phyloP scores from a whole-genome alignment of 1,140 invertebrate species.

The Brachionus rotundiformis region DNA sequence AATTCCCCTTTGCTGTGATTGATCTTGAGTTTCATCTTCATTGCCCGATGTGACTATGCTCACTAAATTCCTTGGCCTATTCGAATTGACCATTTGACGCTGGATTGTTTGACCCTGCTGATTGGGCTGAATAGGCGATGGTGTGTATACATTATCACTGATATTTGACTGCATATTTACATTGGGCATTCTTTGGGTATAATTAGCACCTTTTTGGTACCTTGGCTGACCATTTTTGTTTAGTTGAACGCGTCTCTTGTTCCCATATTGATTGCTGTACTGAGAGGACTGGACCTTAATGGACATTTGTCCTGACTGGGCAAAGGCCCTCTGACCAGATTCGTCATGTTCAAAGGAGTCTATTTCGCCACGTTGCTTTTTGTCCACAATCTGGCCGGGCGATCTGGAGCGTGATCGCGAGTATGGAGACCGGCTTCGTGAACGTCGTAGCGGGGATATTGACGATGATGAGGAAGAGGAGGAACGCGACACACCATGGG shows the following conservation, averaged over 20 bases:
- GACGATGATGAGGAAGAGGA: slow-evolving; percentile 45
- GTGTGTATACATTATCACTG: slow-evolving; percentile 20
- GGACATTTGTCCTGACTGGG: neutral
- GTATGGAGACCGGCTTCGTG: neutral
- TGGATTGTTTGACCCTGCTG: neutral
- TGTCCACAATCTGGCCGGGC: neutral
- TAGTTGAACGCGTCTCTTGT: slow-evolving; percentile 2
- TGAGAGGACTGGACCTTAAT: neutral
- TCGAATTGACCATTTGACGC: neutral
- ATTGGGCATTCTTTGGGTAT: neutral
- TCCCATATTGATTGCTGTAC: neutral
- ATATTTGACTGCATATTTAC: slow-evolving; percentile 26
- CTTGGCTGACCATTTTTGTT: slow-evolving; percentile 26
- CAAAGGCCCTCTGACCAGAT: too few relatives aligned
- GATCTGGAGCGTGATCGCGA: neutral
- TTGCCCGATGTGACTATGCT: slow-evolving; percentile 39
- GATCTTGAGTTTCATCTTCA: slow-evolving; percentile 36
- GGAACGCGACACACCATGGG: slow-evolving; percentile 9
- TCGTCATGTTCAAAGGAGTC: neutral
- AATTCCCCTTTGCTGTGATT: slow-evolving; percentile 34
- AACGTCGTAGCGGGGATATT: neutral
- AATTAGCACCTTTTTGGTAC: slow-evolving; percentile 6
- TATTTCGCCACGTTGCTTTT: neutral
- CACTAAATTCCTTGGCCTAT: slow-evolving; percentile 48
- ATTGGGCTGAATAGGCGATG: neutral